Evolutionary conservation across 2,113 vertebrate genomes (phyloP).

Genomic region (Solenodon paradoxus): DNA sequence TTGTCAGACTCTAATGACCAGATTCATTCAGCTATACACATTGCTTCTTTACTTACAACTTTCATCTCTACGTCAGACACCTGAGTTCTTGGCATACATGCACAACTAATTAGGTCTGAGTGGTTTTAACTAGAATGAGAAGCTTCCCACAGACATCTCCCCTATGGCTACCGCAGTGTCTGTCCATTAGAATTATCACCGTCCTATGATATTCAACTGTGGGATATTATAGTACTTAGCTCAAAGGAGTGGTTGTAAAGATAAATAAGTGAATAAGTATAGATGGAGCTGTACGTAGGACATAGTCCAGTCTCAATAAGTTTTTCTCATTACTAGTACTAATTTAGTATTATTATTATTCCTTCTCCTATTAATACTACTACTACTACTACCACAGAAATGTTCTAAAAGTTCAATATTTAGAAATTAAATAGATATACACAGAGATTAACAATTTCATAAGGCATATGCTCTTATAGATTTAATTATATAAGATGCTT

Average conservation of each 20-base stretch:
- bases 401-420: background rate
- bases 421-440: background rate
- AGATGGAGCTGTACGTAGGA: background rate
- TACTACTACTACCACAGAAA: background rate
- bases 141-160: background rate
- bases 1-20: background rate
- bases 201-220: background rate
- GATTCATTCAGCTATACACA: background rate
- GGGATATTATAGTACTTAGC: background rate
- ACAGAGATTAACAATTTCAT: background rate
- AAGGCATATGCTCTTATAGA: background rate
- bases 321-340: background rate
- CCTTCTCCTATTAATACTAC: background rate
- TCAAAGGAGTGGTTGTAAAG: background rate
- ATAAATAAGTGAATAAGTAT: background rate
- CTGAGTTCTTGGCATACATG: background rate
- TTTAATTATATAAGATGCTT: background rate
- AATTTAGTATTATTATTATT: no score
- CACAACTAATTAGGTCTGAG: background rate
- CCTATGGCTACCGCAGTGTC: background rate
- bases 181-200: conserved; percentile 15
- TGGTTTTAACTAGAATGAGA: conserved; percentile 3
- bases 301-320: background rate
- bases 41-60: background rate
- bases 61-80: background rate